These are phyloP conservation scores for Platysternon megacephalum DNA, from an alignment of 2,113 vertebrate species.

Conservation along the genomic window DNA sequence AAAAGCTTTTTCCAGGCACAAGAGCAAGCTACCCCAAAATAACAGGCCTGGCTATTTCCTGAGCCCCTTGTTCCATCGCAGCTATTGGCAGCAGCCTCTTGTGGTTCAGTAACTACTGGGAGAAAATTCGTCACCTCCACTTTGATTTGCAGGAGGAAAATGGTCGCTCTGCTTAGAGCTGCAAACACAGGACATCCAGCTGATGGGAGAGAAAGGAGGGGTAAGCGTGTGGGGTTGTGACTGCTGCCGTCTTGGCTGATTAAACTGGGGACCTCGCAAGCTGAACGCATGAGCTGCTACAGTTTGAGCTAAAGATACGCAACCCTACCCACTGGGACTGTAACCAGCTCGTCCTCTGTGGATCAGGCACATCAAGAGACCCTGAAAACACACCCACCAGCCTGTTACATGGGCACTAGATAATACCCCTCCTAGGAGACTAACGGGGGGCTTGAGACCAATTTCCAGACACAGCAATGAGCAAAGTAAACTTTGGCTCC, in stretches of 20 bases:
- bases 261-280: too few relatives aligned
- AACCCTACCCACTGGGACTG: too few relatives aligned
- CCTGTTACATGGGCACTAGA: background rate
- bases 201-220: background rate
- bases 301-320: too few relatives aligned
- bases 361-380: background rate
- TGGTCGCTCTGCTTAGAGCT: background rate
- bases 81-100: background rate
- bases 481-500: background rate
- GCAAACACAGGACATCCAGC: background rate
- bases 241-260: too few relatives aligned
- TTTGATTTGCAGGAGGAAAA: background rate
- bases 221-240: too few relatives aligned
- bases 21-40: background rate
- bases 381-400: background rate
- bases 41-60: constrained; percentile 1
- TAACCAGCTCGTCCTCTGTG: background rate
- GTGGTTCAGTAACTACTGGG: fast-evolving
- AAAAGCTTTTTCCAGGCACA: background rate
- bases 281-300: too few relatives aligned
- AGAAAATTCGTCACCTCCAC: background rate
- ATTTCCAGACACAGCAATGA: background rate
- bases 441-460: background rate
- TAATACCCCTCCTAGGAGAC: background rate
- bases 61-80: background rate